Conservation (phyloP, 2,797 vertebrate species). For the Arrhamphus sclerolepis region DNA sequence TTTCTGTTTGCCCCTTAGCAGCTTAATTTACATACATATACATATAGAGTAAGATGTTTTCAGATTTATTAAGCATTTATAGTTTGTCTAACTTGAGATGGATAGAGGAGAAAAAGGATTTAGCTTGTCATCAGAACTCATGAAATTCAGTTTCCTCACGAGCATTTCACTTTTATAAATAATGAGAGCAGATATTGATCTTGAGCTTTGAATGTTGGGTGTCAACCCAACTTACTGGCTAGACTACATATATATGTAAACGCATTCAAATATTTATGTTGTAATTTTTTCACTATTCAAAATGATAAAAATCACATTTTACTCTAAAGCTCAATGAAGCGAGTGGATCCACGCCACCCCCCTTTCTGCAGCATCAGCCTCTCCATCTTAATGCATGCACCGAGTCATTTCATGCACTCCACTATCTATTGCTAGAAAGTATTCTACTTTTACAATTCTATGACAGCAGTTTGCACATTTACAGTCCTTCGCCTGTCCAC, state of each 20-base stretch:
- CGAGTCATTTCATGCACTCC: not conserved
- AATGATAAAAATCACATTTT: too few relatives aligned
- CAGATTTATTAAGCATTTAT: conserved; percentile 28
- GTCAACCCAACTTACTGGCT: conserved; percentile 10
- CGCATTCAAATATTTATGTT: too few relatives aligned
- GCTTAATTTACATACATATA: conserved; percentile 26
- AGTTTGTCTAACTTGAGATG: conserved; percentile 25
- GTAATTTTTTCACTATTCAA: too few relatives aligned
- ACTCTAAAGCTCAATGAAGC: too few relatives aligned
- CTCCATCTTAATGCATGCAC: too few relatives aligned
- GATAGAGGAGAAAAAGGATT: conserved; percentile 27
- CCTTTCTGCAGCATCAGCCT: too few relatives aligned
- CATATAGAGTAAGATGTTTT: conserved; percentile 12
- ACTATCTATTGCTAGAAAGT: not conserved
- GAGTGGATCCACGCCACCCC: too few relatives aligned
- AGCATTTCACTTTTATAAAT: conserved; percentile 45
- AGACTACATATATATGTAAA: too few relatives aligned
- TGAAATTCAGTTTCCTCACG: conserved; percentile 47
- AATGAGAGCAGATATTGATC: conserved; percentile 48
- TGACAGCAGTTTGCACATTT: not conserved
- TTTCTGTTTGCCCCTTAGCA: conserved; percentile 11
- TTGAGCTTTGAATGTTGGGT: conserved; percentile 2
- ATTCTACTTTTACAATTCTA: not conserved
- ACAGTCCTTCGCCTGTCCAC: conserved; percentile 4
- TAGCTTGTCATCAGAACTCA: conserved; percentile 37